Conservation (phyloP, 2,797 vertebrate genomes). For the Erethizon dorsatum region DNA sequence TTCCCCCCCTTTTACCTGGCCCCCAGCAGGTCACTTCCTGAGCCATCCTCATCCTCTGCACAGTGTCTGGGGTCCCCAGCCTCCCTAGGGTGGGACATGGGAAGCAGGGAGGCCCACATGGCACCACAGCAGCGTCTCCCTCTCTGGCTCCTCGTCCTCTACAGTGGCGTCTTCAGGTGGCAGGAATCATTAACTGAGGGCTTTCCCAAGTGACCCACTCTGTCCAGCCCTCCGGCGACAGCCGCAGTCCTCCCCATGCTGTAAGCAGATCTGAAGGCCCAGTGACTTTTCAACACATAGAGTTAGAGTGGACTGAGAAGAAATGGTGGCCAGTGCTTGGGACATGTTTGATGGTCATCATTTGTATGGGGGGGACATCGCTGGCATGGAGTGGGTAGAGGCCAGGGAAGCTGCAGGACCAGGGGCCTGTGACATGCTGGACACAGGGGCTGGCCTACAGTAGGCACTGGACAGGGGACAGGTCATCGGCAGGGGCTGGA, state of each 20-base stretch:
- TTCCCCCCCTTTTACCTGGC: not conserved
- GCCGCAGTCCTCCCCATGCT: not conserved
- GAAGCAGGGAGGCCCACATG: not conserved
- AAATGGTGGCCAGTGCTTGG: not conserved
- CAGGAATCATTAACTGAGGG: too few species aligned
- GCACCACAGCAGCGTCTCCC: not conserved
- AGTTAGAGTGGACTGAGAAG: constrained; percentile 33
- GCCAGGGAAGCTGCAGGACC: not conserved
- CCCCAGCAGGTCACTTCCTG: not conserved
- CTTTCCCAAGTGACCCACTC: not conserved
- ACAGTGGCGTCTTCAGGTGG: not conserved
- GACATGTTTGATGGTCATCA: not conserved
- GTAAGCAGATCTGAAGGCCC: not conserved
- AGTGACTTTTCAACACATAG: constrained; percentile 21
- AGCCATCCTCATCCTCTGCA: not conserved
- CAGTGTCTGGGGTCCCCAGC: not conserved
- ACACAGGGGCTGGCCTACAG: not conserved
- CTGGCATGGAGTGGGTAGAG: not conserved
- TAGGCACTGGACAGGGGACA: too few species aligned
- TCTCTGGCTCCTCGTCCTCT: not conserved
- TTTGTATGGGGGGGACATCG: not conserved
- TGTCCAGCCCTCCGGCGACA: not conserved
- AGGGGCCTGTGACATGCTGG: not conserved
- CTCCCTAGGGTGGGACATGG: not conserved
- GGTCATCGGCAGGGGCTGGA: not conserved